Conservation (phyloP, 2,113 vertebrate genomes). For the Thamnophis sirtalis region DNA sequence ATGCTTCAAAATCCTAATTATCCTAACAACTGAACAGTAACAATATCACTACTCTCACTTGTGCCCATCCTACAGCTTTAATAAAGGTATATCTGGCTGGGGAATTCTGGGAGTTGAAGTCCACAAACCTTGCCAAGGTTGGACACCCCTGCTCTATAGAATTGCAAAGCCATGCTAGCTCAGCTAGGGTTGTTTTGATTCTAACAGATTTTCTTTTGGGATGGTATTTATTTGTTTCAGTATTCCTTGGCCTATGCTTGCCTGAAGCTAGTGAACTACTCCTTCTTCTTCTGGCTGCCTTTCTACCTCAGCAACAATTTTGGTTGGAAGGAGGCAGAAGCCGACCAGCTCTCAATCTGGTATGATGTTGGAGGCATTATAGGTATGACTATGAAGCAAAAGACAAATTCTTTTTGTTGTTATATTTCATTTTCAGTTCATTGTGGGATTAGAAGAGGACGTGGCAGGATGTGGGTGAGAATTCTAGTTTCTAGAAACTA, state of each 20-base stretch:
- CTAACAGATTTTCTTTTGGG: background rate
- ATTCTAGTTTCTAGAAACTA: background rate
- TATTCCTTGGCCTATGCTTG: conserved; percentile 93
- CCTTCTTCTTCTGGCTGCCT: conserved; percentile 98
- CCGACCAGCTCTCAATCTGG: conserved; percentile 92
- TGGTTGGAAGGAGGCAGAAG: conserved; percentile 88
- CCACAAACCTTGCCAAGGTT: background rate
- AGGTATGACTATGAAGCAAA: conserved; percentile 69
- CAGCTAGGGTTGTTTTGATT: conserved; percentile 1
- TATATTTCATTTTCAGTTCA: background rate
- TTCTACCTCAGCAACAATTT: conserved; percentile 96
- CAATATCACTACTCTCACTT: background rate
- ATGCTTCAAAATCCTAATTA: background rate
- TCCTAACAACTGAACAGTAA: background rate
- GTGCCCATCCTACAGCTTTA: background rate
- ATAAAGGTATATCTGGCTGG: background rate
- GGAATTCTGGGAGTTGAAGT: background rate
- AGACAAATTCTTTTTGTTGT: conserved; percentile 1
- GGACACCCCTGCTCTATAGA: background rate
- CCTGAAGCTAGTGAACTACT: conserved; percentile 96
- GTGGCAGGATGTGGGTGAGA: no score
- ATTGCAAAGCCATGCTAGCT: no score
- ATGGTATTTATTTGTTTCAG: conserved; percentile 61
- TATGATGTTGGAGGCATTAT: conserved; percentile 95
- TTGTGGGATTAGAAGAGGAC: background rate